Evolutionary conservation across 2,113 vertebrate genomes (phyloP).

Genomic region (Nerophis lumbriciformis): DNA sequence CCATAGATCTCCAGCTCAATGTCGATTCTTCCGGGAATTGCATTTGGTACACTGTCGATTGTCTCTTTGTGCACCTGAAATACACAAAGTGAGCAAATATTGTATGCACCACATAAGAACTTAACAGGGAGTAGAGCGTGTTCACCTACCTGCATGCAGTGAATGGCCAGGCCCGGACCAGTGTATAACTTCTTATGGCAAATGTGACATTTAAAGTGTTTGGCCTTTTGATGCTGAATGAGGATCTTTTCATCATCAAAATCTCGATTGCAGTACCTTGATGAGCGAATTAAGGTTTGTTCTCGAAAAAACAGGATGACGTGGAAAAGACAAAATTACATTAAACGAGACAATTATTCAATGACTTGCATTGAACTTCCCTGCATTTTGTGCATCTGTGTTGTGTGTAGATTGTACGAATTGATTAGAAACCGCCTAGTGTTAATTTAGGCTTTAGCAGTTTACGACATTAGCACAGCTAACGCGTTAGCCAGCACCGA

Average conservation of each 20-base stretch:
- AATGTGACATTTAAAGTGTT: conserved; percentile 99
- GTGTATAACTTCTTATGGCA: conserved; percentile 98
- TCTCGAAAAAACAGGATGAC: not conserved
- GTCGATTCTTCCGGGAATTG: conserved; percentile 94
- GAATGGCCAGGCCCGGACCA: conserved; percentile 94
- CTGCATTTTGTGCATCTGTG: no score
- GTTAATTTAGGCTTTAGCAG: no score
- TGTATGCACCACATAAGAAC: not conserved
- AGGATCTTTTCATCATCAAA: conserved; percentile 99
- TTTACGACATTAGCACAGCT: no score
- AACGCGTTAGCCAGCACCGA: no score
- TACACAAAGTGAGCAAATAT: conserved; percentile 2
- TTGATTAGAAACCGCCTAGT: no score
- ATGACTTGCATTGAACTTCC: no score
- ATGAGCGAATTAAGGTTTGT: conserved; percentile 69
- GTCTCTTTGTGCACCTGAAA: conserved; percentile 96
- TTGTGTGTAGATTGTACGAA: no score
- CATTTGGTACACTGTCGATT: conserved; percentile 96
- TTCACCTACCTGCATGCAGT: conserved; percentile 91
- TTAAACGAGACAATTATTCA: no score
- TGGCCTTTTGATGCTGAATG: conserved; percentile 98
- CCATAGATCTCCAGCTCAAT: conserved; percentile 98
- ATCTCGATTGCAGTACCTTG: conserved; percentile 97
- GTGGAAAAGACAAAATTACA: not conserved
- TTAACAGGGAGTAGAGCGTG: not conserved